Evolutionary conservation across 2,797 vertebrate genomes (phyloP), one percentile per base, ranked within the genome.

Genomic region (Oreonectes daqikongensis): DNA sequence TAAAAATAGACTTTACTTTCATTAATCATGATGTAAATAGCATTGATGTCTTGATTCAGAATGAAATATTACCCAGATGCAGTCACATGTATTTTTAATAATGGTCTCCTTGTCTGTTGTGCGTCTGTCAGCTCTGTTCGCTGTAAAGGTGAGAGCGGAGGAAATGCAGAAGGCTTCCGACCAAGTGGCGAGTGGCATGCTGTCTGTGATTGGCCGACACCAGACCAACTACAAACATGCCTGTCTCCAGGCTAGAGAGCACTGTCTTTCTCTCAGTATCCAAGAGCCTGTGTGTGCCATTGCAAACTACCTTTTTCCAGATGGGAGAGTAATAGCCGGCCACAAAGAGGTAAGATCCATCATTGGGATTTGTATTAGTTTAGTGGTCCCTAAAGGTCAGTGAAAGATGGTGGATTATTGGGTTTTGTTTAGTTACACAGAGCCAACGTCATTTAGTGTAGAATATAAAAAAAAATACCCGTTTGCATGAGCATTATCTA

Each of bases 151-250:
- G 28, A 94, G 97, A 0, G 97, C 96, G 0, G 97, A 98, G 85
- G 95, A 95, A 85, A 99, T 99, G 97, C 96, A 99, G 85, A 88
- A 85, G 72, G 97, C 97, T 0, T 95, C 97, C 0, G 94, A 96
- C 12, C 88, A 91, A 0, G 86, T 91, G 10, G 91, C 92, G 32
- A 95, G 97, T 0, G 96, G 97, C 53, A 99, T 99, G 98, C 77
- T 99, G 38, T 97, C 96, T 0, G 93, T 99, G 35, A 59, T 96
- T 0, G 95, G 97, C 4, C 85, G 71, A 64, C 88, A 83, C 0
- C 90, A 94, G 86, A 84, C 96, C 46, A 92, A 92, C 74, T 98
- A 97, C 81, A 82, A 84, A 68, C 3, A 90, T 0, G 96, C 95
- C 67, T 98, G 97, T 75, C 24, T 90, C 65, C 94, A 95, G 85